Conservation (phyloP, 2,797 vertebrate genomes). For the Cygnus olor region DNA sequence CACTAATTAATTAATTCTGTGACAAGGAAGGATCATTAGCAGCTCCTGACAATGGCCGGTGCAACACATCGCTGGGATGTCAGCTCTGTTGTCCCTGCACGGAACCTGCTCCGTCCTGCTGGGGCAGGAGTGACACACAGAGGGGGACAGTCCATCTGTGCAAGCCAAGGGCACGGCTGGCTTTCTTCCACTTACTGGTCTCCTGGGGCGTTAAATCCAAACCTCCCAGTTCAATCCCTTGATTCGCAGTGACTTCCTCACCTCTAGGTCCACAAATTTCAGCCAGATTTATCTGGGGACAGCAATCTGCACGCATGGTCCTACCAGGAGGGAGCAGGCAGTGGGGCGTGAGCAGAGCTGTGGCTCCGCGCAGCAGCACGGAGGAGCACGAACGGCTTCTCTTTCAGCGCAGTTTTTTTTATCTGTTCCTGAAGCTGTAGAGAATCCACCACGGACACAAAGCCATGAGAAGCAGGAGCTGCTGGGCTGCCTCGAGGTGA, state of each 20-base stretch:
- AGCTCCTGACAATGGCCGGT: neutral
- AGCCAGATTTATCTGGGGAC: neutral
- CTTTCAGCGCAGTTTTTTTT: neutral
- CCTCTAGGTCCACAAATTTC: neutral
- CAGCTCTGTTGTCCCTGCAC: rapidly evolving
- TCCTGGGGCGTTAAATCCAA: neutral
- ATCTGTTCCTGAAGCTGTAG: neutral
- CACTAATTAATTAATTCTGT: neutral
- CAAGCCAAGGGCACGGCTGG: neutral
- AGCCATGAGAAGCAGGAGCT: neutral
- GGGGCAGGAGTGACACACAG: rapidly evolving
- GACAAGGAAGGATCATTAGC: neutral
- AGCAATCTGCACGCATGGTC: rapidly evolving
- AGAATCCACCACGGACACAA: neutral
- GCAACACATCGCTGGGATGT: neutral
- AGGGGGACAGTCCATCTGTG: neutral
- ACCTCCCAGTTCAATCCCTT: neutral
- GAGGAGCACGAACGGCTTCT: neutral
- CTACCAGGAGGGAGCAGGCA: neutral
- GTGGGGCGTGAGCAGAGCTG: neutral
- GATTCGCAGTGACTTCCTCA: neutral
- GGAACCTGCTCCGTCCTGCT: rapidly evolving
- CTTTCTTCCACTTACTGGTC: neutral
- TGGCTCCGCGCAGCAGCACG: neutral
- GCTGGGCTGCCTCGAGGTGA: neutral